Conservation (phyloP, 1,140 invertebrate species). For the Philopotamus ludificatus region DNA sequence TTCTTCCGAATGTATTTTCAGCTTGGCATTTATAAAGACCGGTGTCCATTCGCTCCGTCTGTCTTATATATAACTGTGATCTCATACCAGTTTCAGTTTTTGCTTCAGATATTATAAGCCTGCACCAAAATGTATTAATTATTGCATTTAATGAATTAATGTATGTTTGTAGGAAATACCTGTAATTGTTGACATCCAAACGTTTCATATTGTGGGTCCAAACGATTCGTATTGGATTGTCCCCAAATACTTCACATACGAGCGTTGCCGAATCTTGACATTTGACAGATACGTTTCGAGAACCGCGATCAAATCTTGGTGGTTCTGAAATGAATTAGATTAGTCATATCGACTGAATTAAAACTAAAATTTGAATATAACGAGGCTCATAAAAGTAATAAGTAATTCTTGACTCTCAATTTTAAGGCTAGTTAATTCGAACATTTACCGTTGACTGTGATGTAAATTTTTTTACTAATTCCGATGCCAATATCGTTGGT, state of each 20-base stretch:
- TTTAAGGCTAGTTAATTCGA: not conserved
- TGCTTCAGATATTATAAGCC: slow-evolving; percentile 61
- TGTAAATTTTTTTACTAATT: slow-evolving; percentile 72
- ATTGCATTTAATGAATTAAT: not conserved
- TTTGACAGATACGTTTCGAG: slow-evolving; percentile 68
- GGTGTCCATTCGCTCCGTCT: slow-evolving; percentile 74
- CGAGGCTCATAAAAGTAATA: too few species aligned
- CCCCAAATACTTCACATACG: slow-evolving; percentile 80
- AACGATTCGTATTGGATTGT: slow-evolving; percentile 76
- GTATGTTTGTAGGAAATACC: slow-evolving; percentile 45
- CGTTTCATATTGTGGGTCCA: slow-evolving; percentile 71
- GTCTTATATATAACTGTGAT: slow-evolving; percentile 66
- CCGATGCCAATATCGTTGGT: slow-evolving; percentile 82
- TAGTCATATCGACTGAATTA: not conserved
- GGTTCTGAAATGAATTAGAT: slow-evolving; percentile 75
- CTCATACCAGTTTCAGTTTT: slow-evolving; percentile 68
- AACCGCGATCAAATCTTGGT: slow-evolving; percentile 72
- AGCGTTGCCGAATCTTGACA: slow-evolving; percentile 69
- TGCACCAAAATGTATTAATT: slow-evolving; percentile 34
- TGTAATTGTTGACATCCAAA: slow-evolving; percentile 63
- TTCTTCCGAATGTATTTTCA: slow-evolving; percentile 79
- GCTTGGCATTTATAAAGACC: slow-evolving; percentile 83
- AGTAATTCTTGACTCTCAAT: too few species aligned
- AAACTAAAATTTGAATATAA: not conserved
- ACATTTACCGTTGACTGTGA: slow-evolving; percentile 75